Evolutionary conservation across 2,888 invertebrate species (phyloP).

Genomic region (Caprella mutica): DNA sequence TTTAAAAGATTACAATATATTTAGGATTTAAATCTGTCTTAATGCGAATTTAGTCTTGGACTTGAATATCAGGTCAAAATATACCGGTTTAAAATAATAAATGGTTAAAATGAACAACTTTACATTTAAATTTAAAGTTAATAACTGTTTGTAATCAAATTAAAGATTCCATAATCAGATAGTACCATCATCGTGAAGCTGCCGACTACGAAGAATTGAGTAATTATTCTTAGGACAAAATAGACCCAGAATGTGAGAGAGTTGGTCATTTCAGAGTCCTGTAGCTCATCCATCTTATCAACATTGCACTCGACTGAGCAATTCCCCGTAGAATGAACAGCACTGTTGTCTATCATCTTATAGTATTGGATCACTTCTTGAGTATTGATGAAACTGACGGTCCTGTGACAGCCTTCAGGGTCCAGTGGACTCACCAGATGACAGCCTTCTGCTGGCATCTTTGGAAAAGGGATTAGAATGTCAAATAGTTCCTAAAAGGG

Average conservation of each 20-base stretch:
- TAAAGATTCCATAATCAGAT: too few relatives aligned
- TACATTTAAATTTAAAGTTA: too few relatives aligned
- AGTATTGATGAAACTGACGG: not conserved
- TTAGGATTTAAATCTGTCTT: not conserved
- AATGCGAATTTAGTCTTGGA: not conserved
- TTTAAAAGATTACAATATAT: not conserved
- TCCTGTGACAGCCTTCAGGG: not conserved
- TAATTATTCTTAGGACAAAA: conserved; percentile 64
- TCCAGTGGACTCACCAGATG: not conserved
- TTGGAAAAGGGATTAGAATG: too few relatives aligned
- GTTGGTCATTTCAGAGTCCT: conserved; percentile 36
- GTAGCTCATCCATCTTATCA: not conserved
- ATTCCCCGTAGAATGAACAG: conserved; percentile 44
- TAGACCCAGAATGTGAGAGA: conserved; percentile 64
- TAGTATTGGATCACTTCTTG: too few relatives aligned
- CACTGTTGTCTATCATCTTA: not conserved
- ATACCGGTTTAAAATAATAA: too few relatives aligned
- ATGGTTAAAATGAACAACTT: too few relatives aligned
- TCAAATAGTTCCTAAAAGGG: too few relatives aligned
- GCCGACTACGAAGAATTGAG: conserved; percentile 67
- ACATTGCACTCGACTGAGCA: not conserved
- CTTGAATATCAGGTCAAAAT: not conserved
- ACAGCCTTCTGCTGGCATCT: not conserved
- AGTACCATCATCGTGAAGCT: conserved; percentile 71
- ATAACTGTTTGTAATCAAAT: too few relatives aligned